These are phyloP conservation scores for Chaetops frenatus DNA, from an alignment of 2,113 vertebrate species.

Conservation along the genomic window DNA sequence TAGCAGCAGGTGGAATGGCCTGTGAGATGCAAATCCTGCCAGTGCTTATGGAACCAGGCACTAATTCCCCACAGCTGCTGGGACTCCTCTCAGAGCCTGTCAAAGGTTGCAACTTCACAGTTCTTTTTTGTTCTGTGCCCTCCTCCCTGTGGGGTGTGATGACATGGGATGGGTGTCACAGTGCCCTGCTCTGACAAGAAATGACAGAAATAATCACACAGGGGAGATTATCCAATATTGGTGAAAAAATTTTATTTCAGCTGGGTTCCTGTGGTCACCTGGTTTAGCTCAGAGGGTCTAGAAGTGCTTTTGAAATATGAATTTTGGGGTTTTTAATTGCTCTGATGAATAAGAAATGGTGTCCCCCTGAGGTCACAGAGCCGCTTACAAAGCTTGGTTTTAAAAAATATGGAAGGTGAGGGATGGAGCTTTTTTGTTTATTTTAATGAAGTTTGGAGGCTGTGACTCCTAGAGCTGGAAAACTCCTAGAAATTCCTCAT, in stretches of 20 bases:
- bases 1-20: not conserved
- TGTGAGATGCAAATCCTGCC: not conserved
- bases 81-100: not conserved
- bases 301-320: not conserved
- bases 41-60: too few relatives aligned
- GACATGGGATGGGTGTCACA: not conserved
- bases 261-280: not conserved
- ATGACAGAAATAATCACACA: not conserved
- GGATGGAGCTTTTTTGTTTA: not conserved
- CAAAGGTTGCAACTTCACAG: not conserved
- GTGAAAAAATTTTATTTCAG: not conserved
- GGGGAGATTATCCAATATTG: not conserved
- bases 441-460: not conserved
- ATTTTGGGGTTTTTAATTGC: not conserved
- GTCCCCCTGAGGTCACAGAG: not conserved
- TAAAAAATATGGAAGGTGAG: not conserved
- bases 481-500: not conserved
- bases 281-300: not conserved
- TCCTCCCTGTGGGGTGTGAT: not conserved
- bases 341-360: not conserved
- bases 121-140: fast-evolving
- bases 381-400: not conserved
- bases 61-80: not conserved
- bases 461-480: not conserved
- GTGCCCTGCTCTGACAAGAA: not conserved